These are phyloP conservation scores for Ophion ventricosus DNA, from an alignment of 2,888 invertebrate species.

Conservation along the genomic window DNA sequence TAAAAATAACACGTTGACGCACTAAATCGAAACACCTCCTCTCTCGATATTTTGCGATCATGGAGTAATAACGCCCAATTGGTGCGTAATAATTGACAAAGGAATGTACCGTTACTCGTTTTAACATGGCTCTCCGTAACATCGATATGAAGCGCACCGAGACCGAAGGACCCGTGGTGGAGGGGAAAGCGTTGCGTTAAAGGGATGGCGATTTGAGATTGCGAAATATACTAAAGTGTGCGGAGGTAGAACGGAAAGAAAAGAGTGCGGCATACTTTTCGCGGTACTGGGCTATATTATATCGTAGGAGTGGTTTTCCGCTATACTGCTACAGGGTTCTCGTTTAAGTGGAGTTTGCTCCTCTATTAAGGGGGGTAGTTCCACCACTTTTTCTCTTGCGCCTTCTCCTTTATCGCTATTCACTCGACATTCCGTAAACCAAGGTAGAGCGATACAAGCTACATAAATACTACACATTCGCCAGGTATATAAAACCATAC, in stretches of 20 bases:
- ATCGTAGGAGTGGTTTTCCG: slow-evolving; percentile 53
- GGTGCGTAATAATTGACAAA: slow-evolving; percentile 72
- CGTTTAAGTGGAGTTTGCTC: slow-evolving; percentile 51
- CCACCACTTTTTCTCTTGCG: slow-evolving; percentile 70
- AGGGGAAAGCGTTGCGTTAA: slow-evolving; percentile 15
- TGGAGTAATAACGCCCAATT: neutral
- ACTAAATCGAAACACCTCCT: neutral
- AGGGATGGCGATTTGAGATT: slow-evolving; percentile 14
- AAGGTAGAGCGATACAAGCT: slow-evolving; percentile 35
- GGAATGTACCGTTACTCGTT: slow-evolving; percentile 38
- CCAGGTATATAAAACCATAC: slow-evolving; percentile 5
- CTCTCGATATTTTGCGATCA: neutral
- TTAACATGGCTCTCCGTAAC: slow-evolving; percentile 7
- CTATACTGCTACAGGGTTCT: slow-evolving; percentile 43
- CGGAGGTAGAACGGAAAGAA: slow-evolving; percentile 26
- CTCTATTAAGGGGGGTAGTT: slow-evolving; percentile 64
- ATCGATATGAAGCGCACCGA: slow-evolving; percentile 2
- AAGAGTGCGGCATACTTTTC: neutral
- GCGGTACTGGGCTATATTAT: slow-evolving; percentile 16
- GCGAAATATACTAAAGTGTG: slow-evolving; percentile 10
- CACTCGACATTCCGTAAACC: slow-evolving; percentile 14
- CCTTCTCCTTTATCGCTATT: slow-evolving; percentile 41
- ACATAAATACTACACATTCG: slow-evolving; percentile 31
- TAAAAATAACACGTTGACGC: neutral
- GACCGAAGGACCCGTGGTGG: slow-evolving; percentile 26